Base-by-base conservation (phyloP, 2,113 vertebrate species). In the Benitochromis conjunctus region DNA sequence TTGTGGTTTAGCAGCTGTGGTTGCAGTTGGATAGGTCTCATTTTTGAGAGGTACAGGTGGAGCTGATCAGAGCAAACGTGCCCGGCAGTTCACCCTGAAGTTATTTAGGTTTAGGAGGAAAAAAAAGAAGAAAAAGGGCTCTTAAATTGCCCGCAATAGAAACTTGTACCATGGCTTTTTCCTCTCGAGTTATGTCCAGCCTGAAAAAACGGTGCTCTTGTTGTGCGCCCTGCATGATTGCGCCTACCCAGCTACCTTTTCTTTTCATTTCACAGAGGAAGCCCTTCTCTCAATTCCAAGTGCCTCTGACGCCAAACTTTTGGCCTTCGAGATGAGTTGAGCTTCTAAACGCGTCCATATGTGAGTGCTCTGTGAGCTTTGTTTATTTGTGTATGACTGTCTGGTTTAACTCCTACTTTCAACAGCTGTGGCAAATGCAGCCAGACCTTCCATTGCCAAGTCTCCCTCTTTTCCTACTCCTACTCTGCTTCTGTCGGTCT, bases 351-450 rank as follows among this genome's bases (percentile, higher is more conserved):
- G 79, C 51, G 14, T 78, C 85, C 91, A 88, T 86, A 90, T 89
- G 93, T 64, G 90, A 84, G 83, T 36, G 80, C 84, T 87, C 56
- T 81, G 64, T 56, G 83, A 83, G 91, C 80, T 79, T 56, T 79
- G 90, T 86, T 86, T 91, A 90, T 91, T 89, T 90, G 83, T 83
- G 86, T 83, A 34, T 87, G 88, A 56, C 85, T 36, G 93, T 92
- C 90, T 93, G 93, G 86, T 92, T 90, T 85, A 79, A 94, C 93
- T 95, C 93, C 92, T 86, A 91, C 92, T 94, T 93, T 85, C 88
- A 92, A 86, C 95, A 96, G 94, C 95, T 96, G 95, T 79, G 88
- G 90, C 85, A 62, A 88, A 93, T 36, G 46, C 91, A 89, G 86
- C 92, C 94, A 92, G 89, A 84, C 84, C 91, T 90, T 91, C 89